Base-by-base conservation (phyloP, 2,888 invertebrate genomes). In the Acanthococcus lagerstroemiae region DNA sequence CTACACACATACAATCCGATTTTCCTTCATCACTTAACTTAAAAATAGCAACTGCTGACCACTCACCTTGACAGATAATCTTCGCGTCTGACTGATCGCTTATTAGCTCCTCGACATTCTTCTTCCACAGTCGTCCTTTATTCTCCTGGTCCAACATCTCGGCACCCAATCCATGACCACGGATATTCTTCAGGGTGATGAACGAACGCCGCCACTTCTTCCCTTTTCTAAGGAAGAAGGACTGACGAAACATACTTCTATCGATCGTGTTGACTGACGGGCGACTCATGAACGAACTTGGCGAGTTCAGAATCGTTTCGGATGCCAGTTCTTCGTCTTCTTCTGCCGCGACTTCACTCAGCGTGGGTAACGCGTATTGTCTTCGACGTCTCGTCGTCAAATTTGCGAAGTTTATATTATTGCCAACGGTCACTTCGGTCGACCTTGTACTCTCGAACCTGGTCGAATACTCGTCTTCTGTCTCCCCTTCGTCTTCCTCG, bases 161-260 rank as follows among this genome's bases (percentile, higher is more conserved):
- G 15, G 15, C 17, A 21, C 24, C 27, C 17, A 63, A 44, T 2
- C 48, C 30, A 26, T 26, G 25, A 24, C 57, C 57, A 5, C 48
- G 26, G 17, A 56, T 27, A 56, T 57, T 48, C 17, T 57, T 57
- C 50, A 66, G 24, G 5, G 30, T 50, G 4, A 66, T 50, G 12
- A 66, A 48, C 27, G 66, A 66, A 4, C 66, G 56, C 0, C 66
- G 56, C 57, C 57, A 66, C 22, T 66, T 66, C 17, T 66, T 66
- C 3, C 66, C 66, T 7, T 30, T 17, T 1, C 9, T 19, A 30
- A 63, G 54, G 19, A 37, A 26, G 17, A 63, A 30, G n/a, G 63
- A 37, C 30, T 45, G 63, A n/a, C n/a, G n/a, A n/a, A n/a, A n/a
- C n/a, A n/a, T n/a, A n/a, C n/a, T n/a, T n/a, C n/a, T 37, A 37